These are phyloP conservation scores for Steinernema khuongi DNA, from an alignment of 1,140 invertebrate genomes.

Conservation along the genomic window DNA sequence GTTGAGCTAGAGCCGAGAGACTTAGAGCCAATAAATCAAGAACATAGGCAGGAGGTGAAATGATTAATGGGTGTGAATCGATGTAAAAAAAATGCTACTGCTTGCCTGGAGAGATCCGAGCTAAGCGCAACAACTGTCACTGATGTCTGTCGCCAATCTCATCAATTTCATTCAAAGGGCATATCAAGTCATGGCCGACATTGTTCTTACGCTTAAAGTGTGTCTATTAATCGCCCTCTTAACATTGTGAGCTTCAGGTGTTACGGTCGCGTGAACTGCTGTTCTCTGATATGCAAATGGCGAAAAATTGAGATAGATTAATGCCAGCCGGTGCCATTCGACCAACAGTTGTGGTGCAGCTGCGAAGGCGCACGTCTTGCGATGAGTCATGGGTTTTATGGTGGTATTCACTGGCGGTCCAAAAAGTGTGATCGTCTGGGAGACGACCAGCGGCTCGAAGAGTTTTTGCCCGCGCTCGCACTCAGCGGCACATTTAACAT, in stretches of 20 bases:
- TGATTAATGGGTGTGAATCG: constrained; percentile 1
- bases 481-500: background rate
- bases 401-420: constrained; percentile 9
- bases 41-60: background rate
- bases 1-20: too few species aligned
- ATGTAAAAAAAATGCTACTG: background rate
- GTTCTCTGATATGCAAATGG: background rate
- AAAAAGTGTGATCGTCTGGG: constrained; percentile 13
- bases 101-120: background rate
- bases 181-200: background rate
- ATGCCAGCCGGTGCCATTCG: background rate
- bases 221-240: background rate
- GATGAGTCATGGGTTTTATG: constrained; percentile 15
- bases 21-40: background rate
- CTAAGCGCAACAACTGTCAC: background rate
- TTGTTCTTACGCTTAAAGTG: background rate
- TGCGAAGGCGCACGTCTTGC: constrained; percentile 9
- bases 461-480: background rate
- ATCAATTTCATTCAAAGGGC: constrained; percentile 2
- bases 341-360: constrained; percentile 10
- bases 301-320: background rate
- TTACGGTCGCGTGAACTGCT: background rate
- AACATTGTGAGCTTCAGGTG: background rate
- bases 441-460: background rate
- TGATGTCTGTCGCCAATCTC: background rate